A percentile compares a stretch with the other conserved stretches of the same genome.
These are phyloP conservation scores for Tenebrio molitor DNA, from an alignment of 1,140 invertebrate genomes.

Conservation along the genomic window DNA sequence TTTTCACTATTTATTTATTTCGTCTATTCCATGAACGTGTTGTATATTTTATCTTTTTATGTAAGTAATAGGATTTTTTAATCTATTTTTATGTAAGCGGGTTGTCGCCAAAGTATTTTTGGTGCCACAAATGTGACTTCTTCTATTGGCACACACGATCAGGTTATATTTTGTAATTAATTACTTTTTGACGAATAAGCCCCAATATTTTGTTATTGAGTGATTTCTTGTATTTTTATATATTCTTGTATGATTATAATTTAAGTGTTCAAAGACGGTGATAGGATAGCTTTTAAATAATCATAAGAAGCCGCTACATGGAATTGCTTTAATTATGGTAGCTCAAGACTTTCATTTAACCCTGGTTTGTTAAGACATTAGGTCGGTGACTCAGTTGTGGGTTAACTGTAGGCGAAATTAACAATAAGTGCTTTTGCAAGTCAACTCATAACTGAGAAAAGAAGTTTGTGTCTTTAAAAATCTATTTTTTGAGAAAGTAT, in stretches of 20 bases:
- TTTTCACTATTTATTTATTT: constrained; percentile 37
- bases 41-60: constrained; percentile 32
- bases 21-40: constrained; percentile 5
- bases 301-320: neutral
- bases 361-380: neutral
- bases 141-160: neutral
- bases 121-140: neutral
- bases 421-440: too few species aligned
- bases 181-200: constrained; percentile 17
- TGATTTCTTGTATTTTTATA: constrained; percentile 38
- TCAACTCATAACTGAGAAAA: too few species aligned
- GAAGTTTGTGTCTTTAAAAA: neutral
- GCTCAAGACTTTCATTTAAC: constrained; percentile 18
- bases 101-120: neutral
- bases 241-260: constrained; percentile 42
- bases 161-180: neutral
- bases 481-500: constrained; percentile 1
- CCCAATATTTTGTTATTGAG: constrained; percentile 33
- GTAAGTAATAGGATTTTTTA: neutral
- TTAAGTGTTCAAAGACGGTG: constrained; percentile 36
- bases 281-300: constrained; percentile 32
- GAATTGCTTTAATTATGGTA: constrained; percentile 34
- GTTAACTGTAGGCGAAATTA: too few species aligned
- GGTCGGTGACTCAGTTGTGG: neutral
- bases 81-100: neutral